Evolutionary conservation across 1,140 invertebrate genomes (phyloP).

Genomic region (Prorops nasuta): DNA sequence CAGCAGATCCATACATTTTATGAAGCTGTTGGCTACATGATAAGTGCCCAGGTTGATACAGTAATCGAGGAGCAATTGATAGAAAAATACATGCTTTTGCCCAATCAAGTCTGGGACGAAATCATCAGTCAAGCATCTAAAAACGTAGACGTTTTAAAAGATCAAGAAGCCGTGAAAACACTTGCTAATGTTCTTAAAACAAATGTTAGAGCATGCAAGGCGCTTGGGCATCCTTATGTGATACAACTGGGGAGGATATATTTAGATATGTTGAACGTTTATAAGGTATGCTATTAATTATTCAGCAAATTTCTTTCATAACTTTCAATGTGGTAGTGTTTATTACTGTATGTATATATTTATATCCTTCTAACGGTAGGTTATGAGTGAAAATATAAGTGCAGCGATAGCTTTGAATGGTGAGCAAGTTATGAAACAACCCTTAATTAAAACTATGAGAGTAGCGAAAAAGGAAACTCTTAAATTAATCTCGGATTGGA

Average conservation of each 20-base stretch:
- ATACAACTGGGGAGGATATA: conserved; percentile 94
- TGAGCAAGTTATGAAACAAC: conserved; percentile 94
- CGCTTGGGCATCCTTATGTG: conserved; percentile 94
- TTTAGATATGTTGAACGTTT: conserved; percentile 98
- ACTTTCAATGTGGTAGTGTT: background rate
- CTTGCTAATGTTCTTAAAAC: conserved; percentile 98
- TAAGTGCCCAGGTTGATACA: conserved; percentile 90
- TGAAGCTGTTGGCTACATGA: conserved; percentile 99
- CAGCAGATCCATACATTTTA: conserved; percentile 99
- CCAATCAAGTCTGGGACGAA: conserved; percentile 99
- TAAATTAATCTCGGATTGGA: conserved; percentile 98
- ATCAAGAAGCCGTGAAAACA: conserved; percentile 95
- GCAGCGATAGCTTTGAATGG: conserved; percentile 94
- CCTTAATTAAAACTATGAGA: conserved; percentile 96
- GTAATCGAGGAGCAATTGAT: conserved; percentile 89
- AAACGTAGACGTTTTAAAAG: conserved; percentile 95
- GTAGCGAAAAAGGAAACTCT: conserved; percentile 99
- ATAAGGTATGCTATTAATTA: conserved; percentile 73
- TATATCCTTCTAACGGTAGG: conserved; percentile 38
- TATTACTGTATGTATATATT: background rate
- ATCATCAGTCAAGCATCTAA: conserved; percentile 95
- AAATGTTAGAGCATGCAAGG: conserved; percentile 97
- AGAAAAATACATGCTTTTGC: conserved; percentile 96
- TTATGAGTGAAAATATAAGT: conserved; percentile 98
- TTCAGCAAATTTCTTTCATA: too few species aligned